Evolutionary conservation across 2,113 vertebrate species (phyloP).

Genomic region (Nanorana parkeri): DNA sequence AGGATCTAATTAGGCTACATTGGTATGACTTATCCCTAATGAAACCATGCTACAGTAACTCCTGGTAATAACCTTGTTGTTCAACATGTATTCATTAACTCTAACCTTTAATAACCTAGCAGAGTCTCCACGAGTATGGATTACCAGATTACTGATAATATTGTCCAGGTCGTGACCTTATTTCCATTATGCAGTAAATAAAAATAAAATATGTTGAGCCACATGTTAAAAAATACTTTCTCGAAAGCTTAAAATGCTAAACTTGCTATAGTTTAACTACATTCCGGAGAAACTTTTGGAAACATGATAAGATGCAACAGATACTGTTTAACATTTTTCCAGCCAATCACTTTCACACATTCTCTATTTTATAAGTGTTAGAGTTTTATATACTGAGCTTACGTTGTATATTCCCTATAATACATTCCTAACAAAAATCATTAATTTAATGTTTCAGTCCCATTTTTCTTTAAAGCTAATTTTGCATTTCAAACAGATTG

Average conservation of each 20-base stretch:
- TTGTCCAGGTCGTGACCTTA: not conserved
- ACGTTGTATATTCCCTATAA: not conserved
- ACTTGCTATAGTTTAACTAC: not conserved
- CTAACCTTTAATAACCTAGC: not conserved
- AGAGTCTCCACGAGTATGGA: not conserved
- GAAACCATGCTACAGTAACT: not conserved
- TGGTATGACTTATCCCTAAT: constrained; percentile 22
- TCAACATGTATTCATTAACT: constrained; percentile 14
- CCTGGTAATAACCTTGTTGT: constrained; percentile 17
- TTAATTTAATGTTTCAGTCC: not conserved
- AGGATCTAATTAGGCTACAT: constrained; percentile 23
- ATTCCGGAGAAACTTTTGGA: not conserved
- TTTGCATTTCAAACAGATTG: not conserved
- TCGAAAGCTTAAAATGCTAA: too few species aligned
- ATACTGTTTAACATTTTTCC: not conserved
- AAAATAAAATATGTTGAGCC: not conserved
- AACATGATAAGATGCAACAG: not conserved
- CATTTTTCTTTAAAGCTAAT: not conserved
- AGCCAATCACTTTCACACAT: not conserved
- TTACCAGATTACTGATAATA: not conserved
- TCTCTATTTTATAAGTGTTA: not conserved
- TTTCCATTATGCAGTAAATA: constrained; percentile 1
- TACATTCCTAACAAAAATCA: not conserved
- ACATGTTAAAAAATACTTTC: not conserved
- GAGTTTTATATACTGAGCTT: not conserved